Percentiles rank a stretch among this genome's conserved stretches.
Evolutionary conservation across 2,113 vertebrate genomes (phyloP).

Genomic region (Hystrix cristata): DNA sequence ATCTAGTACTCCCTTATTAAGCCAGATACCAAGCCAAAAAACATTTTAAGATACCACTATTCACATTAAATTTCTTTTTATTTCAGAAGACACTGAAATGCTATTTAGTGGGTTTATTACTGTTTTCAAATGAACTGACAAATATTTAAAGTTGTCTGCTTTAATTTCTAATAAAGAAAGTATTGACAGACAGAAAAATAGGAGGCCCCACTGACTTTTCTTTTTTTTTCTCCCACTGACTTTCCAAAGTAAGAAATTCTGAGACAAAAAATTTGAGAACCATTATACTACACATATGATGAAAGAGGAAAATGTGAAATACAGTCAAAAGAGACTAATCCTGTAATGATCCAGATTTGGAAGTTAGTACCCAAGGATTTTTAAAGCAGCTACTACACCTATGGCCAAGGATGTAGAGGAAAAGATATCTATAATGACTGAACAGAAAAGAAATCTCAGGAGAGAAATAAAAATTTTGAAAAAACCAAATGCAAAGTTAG

Average conservation of each 20-base stretch:
- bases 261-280: background rate
- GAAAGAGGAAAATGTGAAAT: conserved; percentile 26
- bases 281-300: background rate
- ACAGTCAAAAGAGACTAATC: background rate
- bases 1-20: background rate
- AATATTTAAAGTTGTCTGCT: background rate
- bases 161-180: conserved; percentile 24
- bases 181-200: background rate
- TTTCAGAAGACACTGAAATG: background rate
- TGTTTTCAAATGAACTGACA: background rate
- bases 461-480: conserved; percentile 27
- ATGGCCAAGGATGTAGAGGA: background rate
- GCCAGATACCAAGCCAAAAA: background rate
- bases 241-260: background rate
- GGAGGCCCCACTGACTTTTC: background rate
- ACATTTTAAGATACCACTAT: background rate
- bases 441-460: background rate
- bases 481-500: conserved; percentile 48
- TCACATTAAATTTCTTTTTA: background rate
- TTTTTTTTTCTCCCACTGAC: background rate
- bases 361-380: background rate
- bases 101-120: background rate
- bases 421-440: background rate
- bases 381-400: conserved; percentile 6
- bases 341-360: background rate